Evolutionary conservation across 2,888 invertebrate genomes (phyloP), one percentile per base, ranked within the genome.

Genomic region (Caenorhabditis sp.): DNA sequence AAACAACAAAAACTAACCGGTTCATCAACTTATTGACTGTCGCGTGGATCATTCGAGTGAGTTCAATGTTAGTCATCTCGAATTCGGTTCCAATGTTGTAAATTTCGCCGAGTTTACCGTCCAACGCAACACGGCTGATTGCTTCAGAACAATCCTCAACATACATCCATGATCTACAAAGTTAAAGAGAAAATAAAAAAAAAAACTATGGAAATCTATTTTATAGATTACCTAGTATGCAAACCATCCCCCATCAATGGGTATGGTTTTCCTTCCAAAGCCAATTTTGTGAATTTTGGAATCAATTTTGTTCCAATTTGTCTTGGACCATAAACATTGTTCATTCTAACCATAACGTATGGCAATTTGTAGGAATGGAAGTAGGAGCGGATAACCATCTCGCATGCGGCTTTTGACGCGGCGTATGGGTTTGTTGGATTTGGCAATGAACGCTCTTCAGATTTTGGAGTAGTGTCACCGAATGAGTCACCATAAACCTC

Each of bases 401-500:
- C 86, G 58, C 86, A 86, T 27, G 86, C 85, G 27, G 85, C 86
- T 58, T 86, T 86, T 62, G 83, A 83, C 14, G 86, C 88, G 10
- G 89, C 88, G 55, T 86, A 86, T 43, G 86, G 87, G 54, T 86
- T 86, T 6, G 86, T 86, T 24, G 86, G 86, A 66, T 86, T 86
- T 24, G 78, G 81, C 49, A 81, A 74, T 36, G 81, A 77, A 12
- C 54, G 43, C 12, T 66, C 60, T 60, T 86, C 86, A 24, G 82
- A 81, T 59, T 86, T 86, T 37, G 86, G 86, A 58, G 72, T 70
- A 23, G 65, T 76, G 61, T 83, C 84, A 10, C 80, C 81, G 36
- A 70, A 74, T 14, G 86, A 86, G 58, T 86, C 86, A 58, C 89
- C 89, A 69, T 88, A 89, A 10, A 88, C 87, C 68, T 89, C 89